Conservation (phyloP, 2,888 invertebrate species). For the Lottia scabra region DNA sequence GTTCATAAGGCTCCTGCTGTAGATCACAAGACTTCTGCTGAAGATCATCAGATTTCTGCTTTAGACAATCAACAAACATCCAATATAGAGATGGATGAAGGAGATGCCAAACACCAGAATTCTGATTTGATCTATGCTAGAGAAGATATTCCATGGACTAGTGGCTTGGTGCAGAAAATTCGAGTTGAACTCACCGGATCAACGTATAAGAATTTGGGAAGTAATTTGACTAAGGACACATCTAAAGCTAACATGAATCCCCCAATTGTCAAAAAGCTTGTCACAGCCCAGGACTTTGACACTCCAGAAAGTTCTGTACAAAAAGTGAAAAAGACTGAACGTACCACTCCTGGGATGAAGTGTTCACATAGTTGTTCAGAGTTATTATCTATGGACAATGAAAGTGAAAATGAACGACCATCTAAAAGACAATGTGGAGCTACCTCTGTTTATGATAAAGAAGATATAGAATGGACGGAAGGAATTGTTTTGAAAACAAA, state of each 20-base stretch:
- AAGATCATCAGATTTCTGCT: slow-evolving; percentile 8
- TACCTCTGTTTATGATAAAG: slow-evolving; percentile 72
- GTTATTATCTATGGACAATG: slow-evolving; percentile 13
- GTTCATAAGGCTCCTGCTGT: neutral
- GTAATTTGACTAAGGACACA: too few species aligned
- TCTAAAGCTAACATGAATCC: too few species aligned
- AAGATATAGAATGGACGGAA: slow-evolving; percentile 77
- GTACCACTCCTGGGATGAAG: neutral
- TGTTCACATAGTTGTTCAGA: slow-evolving; percentile 29
- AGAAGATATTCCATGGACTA: slow-evolving; percentile 77
- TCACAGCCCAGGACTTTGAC: too few species aligned
- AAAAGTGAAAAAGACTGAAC: neutral
- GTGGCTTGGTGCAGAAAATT: slow-evolving; percentile 77
- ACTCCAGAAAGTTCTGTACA: too few species aligned
- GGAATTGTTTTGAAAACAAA: slow-evolving; percentile 76
- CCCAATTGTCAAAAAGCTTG: too few species aligned
- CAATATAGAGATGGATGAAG: slow-evolving; percentile 5
- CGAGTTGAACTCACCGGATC: slow-evolving; percentile 71
- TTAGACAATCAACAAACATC: neutral
- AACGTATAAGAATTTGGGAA: neutral
- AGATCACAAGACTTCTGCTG: neutral
- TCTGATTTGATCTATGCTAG: slow-evolving; percentile 70
- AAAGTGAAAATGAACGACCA: slow-evolving; percentile 8
- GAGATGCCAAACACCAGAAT: too few species aligned
- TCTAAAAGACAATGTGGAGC: slow-evolving; percentile 16